phyloP scores from a whole-genome alignment of 2,113 vertebrate genomes.

The Siniperca chuatsi region DNA sequence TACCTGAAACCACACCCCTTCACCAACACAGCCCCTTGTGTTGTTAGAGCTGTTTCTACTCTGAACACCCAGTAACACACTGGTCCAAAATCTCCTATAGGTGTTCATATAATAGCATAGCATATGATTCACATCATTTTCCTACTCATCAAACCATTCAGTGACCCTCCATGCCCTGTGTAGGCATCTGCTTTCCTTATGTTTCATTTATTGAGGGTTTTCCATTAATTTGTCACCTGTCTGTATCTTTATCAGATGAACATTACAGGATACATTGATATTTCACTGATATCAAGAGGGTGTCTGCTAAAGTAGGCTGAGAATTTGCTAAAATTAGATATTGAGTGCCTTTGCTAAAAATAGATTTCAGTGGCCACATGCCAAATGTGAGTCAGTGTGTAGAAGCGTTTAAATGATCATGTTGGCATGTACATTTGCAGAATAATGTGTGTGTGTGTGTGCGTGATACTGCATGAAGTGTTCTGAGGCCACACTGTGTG shows the following conservation, averaged over 20 bases:
- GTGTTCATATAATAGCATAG: too few species aligned
- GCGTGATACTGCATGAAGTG: background rate
- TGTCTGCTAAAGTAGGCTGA: background rate
- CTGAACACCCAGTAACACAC: too few species aligned
- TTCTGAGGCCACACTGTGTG: background rate
- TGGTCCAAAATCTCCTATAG: too few species aligned
- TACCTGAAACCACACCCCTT: too few species aligned
- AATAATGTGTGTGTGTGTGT: background rate
- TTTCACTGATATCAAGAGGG: background rate
- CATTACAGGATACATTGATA: background rate
- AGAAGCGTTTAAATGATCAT: background rate
- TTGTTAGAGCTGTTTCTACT: too few species aligned
- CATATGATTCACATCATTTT: too few species aligned
- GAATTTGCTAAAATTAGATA: constrained; percentile 14
- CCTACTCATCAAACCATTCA: too few species aligned
- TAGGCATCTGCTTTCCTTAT: too few species aligned
- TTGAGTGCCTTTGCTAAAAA: background rate
- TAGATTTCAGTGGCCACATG: background rate
- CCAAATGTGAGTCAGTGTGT: background rate
- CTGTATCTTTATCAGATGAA: background rate
- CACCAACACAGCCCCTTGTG: too few species aligned
- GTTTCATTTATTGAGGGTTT: too few species aligned
- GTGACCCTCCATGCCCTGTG: too few species aligned
- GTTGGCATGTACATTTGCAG: background rate
- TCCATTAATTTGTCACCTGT: too few species aligned